A percentile compares a stretch with the other conserved stretches of the same genome.
Conservation (phyloP, 2,797 vertebrate species). For the Clarias platycephalus region DNA sequence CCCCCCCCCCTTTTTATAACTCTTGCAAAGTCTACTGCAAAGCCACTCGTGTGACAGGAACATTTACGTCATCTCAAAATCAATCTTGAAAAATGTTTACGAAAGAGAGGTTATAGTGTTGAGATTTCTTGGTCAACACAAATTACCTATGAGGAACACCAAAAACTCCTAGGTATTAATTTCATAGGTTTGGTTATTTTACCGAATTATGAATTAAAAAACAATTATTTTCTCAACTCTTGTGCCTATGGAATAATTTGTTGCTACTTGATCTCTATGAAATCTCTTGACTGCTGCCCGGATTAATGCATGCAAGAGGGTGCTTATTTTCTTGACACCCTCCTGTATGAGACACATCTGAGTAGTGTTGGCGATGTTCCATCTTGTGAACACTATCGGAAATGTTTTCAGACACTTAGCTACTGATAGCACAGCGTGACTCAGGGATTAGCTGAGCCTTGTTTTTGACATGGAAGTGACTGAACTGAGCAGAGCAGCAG, state of each 20-base stretch:
- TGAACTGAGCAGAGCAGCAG: constrained; percentile 15
- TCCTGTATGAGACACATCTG: constrained; percentile 6
- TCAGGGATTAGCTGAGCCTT: constrained; percentile 52
- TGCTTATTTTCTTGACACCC: neutral
- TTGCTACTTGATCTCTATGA: constrained; percentile 37
- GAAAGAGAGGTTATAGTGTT: neutral
- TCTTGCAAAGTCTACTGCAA: neutral
- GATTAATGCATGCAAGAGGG: neutral
- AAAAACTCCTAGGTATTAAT: constrained; percentile 6
- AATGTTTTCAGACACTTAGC: constrained; percentile 21
- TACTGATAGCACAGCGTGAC: constrained; percentile 31
- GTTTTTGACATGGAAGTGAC: constrained; percentile 34
- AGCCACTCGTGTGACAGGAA: constrained; percentile 13
- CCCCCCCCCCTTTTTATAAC: neutral
- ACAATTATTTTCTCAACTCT: constrained; percentile 48
- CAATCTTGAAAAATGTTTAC: constrained; percentile 2
- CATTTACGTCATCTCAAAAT: neutral
- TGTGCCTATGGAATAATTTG: constrained; percentile 52
- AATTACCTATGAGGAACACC: neutral
- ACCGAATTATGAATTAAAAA: neutral
- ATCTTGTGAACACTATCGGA: constrained; percentile 16
- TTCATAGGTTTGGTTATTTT: neutral
- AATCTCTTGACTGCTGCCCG: neutral
- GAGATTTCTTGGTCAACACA: neutral
- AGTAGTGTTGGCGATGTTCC: constrained; percentile 15